Conservation (phyloP, 2,113 vertebrate genomes). For the Mystacornis crossleyi region DNA sequence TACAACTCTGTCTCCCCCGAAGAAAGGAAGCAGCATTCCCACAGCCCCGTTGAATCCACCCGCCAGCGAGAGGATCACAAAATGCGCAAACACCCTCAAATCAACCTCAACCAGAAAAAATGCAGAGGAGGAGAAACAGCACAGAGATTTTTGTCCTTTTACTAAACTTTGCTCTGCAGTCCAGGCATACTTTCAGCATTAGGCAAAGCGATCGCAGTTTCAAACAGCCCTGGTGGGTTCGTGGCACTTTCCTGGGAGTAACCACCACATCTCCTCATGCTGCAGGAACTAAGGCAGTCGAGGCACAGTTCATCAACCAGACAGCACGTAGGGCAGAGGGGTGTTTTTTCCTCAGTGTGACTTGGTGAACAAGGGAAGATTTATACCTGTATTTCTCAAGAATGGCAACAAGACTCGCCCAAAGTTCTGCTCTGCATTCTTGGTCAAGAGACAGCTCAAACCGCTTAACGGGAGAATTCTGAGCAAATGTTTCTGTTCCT, state of each 20-base stretch:
- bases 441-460: background rate
- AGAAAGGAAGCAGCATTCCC: background rate
- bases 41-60: background rate
- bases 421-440: background rate
- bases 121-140: background rate
- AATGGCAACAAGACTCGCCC: background rate
- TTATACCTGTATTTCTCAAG: slow-evolving; percentile 23
- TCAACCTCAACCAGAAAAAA: background rate
- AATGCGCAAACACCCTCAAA: background rate
- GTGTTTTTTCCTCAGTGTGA: background rate
- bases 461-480: background rate
- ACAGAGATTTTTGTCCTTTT: background rate
- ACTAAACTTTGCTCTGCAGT: background rate
- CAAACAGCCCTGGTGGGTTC: background rate
- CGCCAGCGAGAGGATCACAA: background rate
- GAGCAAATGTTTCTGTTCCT: background rate
- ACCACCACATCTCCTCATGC: background rate
- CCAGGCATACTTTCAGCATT: background rate
- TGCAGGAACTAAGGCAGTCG: background rate
- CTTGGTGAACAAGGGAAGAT: background rate
- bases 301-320: background rate
- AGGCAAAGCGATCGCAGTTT: background rate
- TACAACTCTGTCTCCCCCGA: background rate
- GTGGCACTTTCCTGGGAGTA: background rate
- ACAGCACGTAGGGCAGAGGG: background rate